Evolutionary conservation across 2,888 invertebrate genomes (phyloP), one percentile per base, ranked within the genome.

Genomic region (Ophioninae sp.): DNA sequence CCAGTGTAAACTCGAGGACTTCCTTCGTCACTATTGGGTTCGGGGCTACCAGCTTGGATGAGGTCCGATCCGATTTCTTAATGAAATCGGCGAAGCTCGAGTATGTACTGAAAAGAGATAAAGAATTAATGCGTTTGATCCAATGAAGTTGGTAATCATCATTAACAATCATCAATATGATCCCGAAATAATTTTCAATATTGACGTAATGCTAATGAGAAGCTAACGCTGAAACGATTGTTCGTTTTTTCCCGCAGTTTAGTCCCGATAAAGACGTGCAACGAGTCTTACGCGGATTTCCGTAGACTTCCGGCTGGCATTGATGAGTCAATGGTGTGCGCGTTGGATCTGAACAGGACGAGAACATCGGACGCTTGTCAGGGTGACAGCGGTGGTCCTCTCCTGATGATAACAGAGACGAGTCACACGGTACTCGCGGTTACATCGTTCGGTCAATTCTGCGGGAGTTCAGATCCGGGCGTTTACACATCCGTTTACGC

Each of bases 331-430:
- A 86, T 91, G 87, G 84, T 92, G 7, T 92, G 92, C 57, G 88
- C 89, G 0, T 70, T 87, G 23, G 92, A 92, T 62, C 57, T 20
- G 0, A 89, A 90, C 65, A 6, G 30, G 0, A 88, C 85, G 5
- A 85, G 88, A 65, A 72, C 84, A 20, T 69, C 91, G 10, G 90
- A 92, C 62, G 87, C 90, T 10, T 92, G 92, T 44, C 87, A 86
- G 6, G 92, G 92, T 1, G 91, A 92, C 73, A 92, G 92, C 50
- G 92, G 92, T 7, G 92, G 92, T 0, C 92, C 92, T 0, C 77
- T 92, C 7, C 56, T 92, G 6, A 85, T 91, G 85, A 39, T 87
- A 3, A 79, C 86, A 0, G 79, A 83, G 0, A 59, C 23, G n/a
- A 81, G 80, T 0, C 85, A 87, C 23, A 88, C 85, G 0, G 81